These are phyloP conservation scores for Bemisia tabaci DNA, from an alignment of 1,140 invertebrate species.

Conservation along the genomic window DNA sequence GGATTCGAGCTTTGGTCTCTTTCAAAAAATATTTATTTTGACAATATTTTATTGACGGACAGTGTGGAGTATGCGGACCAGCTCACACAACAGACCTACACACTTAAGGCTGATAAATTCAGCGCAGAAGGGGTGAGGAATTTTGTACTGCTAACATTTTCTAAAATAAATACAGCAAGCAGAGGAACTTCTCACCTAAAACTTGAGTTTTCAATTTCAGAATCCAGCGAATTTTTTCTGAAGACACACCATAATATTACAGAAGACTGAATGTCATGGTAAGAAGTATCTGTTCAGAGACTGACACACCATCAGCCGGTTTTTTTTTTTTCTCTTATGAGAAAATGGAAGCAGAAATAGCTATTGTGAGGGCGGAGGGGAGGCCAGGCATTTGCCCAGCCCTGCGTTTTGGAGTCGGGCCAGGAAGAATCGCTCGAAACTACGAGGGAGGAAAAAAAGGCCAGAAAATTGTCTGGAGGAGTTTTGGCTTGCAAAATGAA, in stretches of 20 bases:
- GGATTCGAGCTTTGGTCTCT: constrained; percentile 98
- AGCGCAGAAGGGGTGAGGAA: constrained; percentile 58
- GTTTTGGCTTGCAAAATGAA: too few relatives aligned
- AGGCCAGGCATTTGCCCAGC: too few relatives aligned
- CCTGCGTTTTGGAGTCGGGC: too few relatives aligned
- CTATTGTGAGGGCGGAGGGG: too few relatives aligned
- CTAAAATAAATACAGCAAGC: too few relatives aligned
- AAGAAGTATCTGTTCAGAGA: constrained; percentile 2
- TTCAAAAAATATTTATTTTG: constrained; percentile 85
- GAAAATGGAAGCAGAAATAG: too few relatives aligned
- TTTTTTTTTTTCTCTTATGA: too few relatives aligned
- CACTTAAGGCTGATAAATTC: constrained; percentile 65
- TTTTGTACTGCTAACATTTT: too few relatives aligned
- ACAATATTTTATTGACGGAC: constrained; percentile 90
- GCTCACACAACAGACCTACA: constrained; percentile 74
- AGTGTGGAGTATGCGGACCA: constrained; percentile 58
- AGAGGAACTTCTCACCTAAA: too few relatives aligned
- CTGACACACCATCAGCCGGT: constrained; percentile 2
- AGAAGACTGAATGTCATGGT: neutral
- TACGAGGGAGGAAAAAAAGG: too few relatives aligned
- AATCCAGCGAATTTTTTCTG: neutral
- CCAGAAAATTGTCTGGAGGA: too few relatives aligned
- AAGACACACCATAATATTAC: neutral
- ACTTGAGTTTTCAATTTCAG: neutral
- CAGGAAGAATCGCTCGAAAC: too few relatives aligned